Percentiles rank a stretch among this genome's conserved stretches.
These are phyloP conservation scores for Microcebus murinus DNA, from an alignment of 2,113 vertebrate genomes.

Conservation along the genomic window DNA sequence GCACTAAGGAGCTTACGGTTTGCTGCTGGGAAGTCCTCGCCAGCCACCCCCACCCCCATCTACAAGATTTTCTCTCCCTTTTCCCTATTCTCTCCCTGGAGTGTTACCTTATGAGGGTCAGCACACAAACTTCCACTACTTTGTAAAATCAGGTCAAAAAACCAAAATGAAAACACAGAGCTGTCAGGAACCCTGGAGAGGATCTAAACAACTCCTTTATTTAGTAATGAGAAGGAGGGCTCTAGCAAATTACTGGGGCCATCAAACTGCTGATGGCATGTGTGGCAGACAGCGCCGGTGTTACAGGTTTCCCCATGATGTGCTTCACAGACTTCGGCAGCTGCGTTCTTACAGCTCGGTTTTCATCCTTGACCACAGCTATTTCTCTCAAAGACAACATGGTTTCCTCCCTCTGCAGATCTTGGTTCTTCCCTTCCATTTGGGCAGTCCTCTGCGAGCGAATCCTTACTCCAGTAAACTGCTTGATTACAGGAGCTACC, in stretches of 20 bases:
- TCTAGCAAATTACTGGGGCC: not conserved
- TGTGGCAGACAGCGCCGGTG: not conserved
- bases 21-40: not conserved
- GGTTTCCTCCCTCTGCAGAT: not conserved
- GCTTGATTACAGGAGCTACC: not conserved
- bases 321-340: not conserved
- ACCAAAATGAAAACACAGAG: not conserved
- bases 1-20: not conserved
- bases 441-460: not conserved
- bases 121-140: not conserved
- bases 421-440: not conserved
- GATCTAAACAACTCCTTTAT: not conserved
- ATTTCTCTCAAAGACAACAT: not conserved
- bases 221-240: not conserved
- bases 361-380: not conserved
- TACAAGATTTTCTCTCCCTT: not conserved
- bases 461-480: not conserved
- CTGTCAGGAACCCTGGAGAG: not conserved
- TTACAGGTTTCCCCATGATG: not conserved
- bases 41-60: rapidly evolving
- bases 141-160: not conserved
- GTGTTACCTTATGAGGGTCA: not conserved
- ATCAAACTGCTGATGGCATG: not conserved
- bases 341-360: not conserved
- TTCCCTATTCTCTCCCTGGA: not conserved